Conservation (phyloP, 2,797 vertebrate genomes). For the Uromys caudimaculatus region DNA sequence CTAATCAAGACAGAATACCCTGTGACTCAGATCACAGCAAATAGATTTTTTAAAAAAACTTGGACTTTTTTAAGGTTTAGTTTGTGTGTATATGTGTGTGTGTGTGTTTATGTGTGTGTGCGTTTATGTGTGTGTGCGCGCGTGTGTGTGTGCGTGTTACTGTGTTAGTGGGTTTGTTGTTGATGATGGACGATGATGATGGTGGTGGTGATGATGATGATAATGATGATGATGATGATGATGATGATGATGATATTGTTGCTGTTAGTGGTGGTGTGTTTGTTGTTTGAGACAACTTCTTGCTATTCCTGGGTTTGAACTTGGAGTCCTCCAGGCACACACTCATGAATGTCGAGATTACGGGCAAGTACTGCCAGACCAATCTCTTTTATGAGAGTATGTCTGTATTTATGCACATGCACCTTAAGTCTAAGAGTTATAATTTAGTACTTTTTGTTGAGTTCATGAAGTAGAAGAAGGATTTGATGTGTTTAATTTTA, state of each 20-base stretch:
- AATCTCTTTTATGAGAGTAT: not conserved
- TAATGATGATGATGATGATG: not conserved
- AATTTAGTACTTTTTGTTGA: slow-evolving; percentile 38
- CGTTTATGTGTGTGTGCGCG: not conserved
- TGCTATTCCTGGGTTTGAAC: not conserved
- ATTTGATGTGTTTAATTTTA: not conserved
- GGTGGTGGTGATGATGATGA: not conserved
- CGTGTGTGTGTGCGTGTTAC: not conserved
- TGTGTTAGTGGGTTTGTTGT: not conserved
- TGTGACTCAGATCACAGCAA: slow-evolving; percentile 8
- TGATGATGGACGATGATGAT: too few relatives aligned
- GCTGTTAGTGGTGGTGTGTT: not conserved
- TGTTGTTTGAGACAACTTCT: not conserved
- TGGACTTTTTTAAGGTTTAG: not conserved
- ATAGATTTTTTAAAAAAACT: not conserved
- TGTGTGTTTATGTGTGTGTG: not conserved
- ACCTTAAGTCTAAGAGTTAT: not conserved
- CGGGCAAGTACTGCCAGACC: not conserved
- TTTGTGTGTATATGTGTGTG: not conserved
- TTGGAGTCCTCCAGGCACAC: not conserved
- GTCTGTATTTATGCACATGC: not conserved
- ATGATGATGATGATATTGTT: not conserved
- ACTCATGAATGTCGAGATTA: not conserved
- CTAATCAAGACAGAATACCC: slow-evolving; percentile 1
- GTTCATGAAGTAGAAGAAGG: not conserved